Base-by-base conservation (phyloP, 2,113 vertebrate genomes). In the Athene noctua region DNA sequence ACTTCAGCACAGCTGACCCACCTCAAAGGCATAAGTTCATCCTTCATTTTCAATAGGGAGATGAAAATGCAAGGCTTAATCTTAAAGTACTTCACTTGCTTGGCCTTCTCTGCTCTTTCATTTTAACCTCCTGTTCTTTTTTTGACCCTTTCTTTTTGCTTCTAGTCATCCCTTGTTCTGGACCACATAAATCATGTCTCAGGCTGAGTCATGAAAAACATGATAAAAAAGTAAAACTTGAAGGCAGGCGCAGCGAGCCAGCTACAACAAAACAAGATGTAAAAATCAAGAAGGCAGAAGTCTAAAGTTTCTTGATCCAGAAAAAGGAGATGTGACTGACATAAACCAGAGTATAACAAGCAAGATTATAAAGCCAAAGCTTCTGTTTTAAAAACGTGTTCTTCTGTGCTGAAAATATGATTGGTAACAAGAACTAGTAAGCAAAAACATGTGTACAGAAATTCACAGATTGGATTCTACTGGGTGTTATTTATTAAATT, bases 401-500 rank as follows among this genome's bases (percentile, higher is more conserved):
- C 26, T 59, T 89, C 80, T 73, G 14, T 84, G 61, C 65, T 87
- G 83, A 81, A 87, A 87, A 89, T 59, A 67, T 1, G 1, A 58
- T 73, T 42, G 38, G 59, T 86, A 88, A 32, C 46, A 79, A 84
- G 70, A 78, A 83, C 42, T n/a, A 73, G 42, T 46, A 80, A 83
- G 49, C 49, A 92, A 93, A 96, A 94, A 57, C 27, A 8, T 36
- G 27, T 57, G 58, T 68, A 82, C 47, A 80, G 68, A 77, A 90
- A 86, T 89, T 78, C 80, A 84, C 59, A 74, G 51, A n/a, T 91
- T 94, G 59, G 59, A 62, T 88, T 91, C 83, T 78, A 58, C 63
- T 90, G 36, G 5, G 10, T 93, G 46, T 93, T 92, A 90, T 70
- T 90, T 95, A 70, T 62, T 73, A 94, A 86, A 86, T 80, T 89